A percentile compares a stretch with the other conserved stretches of the same genome.
phyloP scores from a whole-genome alignment of 2,888 invertebrate species.

The Athalia rosae region DNA sequence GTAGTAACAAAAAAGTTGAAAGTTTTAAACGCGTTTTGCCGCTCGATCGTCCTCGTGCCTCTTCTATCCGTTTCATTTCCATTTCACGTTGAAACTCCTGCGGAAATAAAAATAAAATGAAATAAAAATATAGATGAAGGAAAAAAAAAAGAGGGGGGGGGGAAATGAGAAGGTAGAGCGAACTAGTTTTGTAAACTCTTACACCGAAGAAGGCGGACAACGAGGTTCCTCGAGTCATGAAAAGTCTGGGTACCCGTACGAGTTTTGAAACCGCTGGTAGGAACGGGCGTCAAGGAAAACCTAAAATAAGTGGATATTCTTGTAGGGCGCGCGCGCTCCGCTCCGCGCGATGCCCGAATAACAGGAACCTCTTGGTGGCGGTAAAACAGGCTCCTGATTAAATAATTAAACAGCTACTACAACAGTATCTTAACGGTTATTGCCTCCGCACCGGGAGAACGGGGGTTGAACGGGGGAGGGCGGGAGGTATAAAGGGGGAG shows the following conservation, averaged over 20 bases:
- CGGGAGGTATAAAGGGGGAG: not conserved
- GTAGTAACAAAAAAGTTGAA: not conserved
- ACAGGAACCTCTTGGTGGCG: not conserved
- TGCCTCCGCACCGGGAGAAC: slow-evolving; percentile 24
- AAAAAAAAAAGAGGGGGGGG: too few relatives aligned
- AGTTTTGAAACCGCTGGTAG: not conserved
- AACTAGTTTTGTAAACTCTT: too few relatives aligned
- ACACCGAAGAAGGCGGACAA: too few relatives aligned
- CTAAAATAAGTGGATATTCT: not conserved
- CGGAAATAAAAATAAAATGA: not conserved
- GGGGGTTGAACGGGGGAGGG: not conserved
- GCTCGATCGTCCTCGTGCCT: slow-evolving; percentile 13
- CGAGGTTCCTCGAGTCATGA: too few relatives aligned
- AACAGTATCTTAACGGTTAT: slow-evolving; percentile 33
- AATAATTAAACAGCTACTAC: slow-evolving; percentile 55
- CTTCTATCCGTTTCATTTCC: slow-evolving; percentile 7
- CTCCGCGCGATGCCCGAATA: not conserved
- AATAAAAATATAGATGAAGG: not conserved
- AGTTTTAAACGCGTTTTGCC: slow-evolving; percentile 24
- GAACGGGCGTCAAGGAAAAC: not conserved
- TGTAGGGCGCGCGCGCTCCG: too few relatives aligned
- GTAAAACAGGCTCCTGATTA: slow-evolving; percentile 51
- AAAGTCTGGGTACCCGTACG: too few relatives aligned
- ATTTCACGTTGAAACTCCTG: not conserved
- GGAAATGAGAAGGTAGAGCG: too few relatives aligned